Base-by-base conservation (phyloP, 1,140 invertebrate genomes). In the Rhopalosiphum padi region DNA sequence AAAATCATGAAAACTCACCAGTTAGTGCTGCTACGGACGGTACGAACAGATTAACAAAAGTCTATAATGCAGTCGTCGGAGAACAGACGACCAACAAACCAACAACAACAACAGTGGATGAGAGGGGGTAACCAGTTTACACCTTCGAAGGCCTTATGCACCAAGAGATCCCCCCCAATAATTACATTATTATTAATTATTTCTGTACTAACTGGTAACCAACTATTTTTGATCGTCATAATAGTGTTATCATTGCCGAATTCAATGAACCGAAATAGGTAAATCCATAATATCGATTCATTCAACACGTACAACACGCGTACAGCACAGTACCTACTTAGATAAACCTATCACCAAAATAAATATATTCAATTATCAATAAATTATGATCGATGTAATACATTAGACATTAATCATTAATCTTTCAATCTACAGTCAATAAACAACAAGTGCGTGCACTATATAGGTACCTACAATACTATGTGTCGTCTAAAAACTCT, bases 51-150 rank as follows among this genome's bases (percentile, higher is more conserved):
- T 83, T 92, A 77, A 82, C 48, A 51, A 46, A 91, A 77, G 41
- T 77, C 60, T 46, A n/a, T 77, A 46, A n/a, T n/a, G 15, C 25
- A 77, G 48, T 55, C 8, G 51, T 37, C 35, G 88, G 37, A 18
- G 51, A 86, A 86, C 82, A n/a, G n/a, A 55, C 53, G 11, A 68
- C 25, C 37, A 22, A 43, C 41, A 41, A 41, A 41, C 41, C 41
- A 41, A 41, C 41, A 41, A 41, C 37, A 37, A 37, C 41, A 23
- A 5, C 37, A 25, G 35, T 53, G 48, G 22, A 41, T 48, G 43
- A 91, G 91, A 86, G 37, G 91, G 91, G 82, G 43, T 23, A 93
- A 93, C 91, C 91, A 43, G 91, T 93, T 93, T 93, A 25, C 48
- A 43, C 48, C 82, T 85, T 55, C 37, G 68, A 93, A 93, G 91